Conservation (phyloP, 2,113 vertebrate genomes). For the Ptilonorhynchus violaceus region DNA sequence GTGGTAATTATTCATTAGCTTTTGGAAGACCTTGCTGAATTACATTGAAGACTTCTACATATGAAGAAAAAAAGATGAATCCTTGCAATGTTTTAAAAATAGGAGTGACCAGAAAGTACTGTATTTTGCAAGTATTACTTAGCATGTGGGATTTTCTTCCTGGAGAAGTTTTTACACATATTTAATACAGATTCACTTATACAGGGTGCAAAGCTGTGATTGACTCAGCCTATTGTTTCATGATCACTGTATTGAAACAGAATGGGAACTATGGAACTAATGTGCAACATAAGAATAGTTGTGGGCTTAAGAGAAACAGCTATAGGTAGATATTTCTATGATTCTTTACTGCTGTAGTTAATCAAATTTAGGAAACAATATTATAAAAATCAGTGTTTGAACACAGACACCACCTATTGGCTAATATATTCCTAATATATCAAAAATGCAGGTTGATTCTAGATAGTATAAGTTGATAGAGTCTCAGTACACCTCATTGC, state of each 20-base stretch:
- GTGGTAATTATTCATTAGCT: background rate
- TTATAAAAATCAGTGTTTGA: background rate
- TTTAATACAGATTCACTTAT: background rate
- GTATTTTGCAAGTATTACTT: background rate
- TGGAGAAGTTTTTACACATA: background rate
- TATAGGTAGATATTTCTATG: background rate
- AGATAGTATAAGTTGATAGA: background rate
- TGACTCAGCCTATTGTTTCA: background rate
- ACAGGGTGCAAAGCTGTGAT: background rate
- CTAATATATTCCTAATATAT: background rate
- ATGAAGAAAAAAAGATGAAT: background rate
- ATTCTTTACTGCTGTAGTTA: background rate
- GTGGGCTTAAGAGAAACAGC: background rate
- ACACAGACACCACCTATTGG: background rate
- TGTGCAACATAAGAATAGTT: background rate
- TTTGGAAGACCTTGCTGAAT: background rate
- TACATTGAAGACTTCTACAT: background rate
- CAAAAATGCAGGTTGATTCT: background rate
- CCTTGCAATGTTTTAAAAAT: background rate
- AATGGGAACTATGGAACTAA: background rate
- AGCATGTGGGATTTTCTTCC: background rate
- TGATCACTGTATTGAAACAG: background rate
- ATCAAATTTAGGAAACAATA: background rate
- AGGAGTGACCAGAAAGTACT: background rate
- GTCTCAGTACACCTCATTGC: background rate